A percentile compares a stretch with the other conserved stretches of the same genome.
Evolutionary conservation across 2,113 vertebrate genomes (phyloP).

Genomic region (Nanorana parkeri): DNA sequence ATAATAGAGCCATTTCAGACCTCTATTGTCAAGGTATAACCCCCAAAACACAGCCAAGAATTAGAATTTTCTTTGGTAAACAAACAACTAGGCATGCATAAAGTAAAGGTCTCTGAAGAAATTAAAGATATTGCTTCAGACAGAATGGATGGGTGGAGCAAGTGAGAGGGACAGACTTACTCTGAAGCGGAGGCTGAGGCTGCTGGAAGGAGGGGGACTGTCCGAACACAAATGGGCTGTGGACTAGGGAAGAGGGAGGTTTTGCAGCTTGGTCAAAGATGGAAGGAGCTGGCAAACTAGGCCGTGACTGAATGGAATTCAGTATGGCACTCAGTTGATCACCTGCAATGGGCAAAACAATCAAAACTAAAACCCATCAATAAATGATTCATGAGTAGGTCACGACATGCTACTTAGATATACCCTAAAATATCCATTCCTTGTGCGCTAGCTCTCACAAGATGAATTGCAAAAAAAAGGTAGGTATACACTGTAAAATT

Average conservation of each 20-base stretch:
- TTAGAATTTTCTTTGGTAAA: background rate
- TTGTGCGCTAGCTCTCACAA: no score
- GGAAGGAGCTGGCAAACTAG: conserved; percentile 98
- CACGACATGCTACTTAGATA: no score
- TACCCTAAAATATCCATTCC: no score
- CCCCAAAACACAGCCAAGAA: no score
- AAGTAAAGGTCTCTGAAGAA: conserved; percentile 39
- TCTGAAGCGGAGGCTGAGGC: conserved; percentile 98
- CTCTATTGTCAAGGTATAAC: no score
- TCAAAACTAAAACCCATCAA: conserved; percentile 92
- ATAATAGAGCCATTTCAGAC: no score
- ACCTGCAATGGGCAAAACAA: conserved; percentile 98
- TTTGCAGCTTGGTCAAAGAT: conserved; percentile 99
- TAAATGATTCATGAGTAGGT: background rate
- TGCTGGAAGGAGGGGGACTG: conserved; percentile 98
- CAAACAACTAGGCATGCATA: conserved; percentile 61
- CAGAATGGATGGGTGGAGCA: conserved; percentile 73
- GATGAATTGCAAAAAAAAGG: no score
- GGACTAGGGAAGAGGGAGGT: conserved; percentile 96
- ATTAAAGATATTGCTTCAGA: conserved; percentile 73
- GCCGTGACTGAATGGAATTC: conserved; percentile 99
- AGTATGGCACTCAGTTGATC: conserved; percentile 98
- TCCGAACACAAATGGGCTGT: conserved; percentile 99
- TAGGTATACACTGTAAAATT: no score
- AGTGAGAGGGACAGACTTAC: conserved; percentile 96